Evolutionary conservation across 2,113 vertebrate species (phyloP).

Genomic region (Grus americana): DNA sequence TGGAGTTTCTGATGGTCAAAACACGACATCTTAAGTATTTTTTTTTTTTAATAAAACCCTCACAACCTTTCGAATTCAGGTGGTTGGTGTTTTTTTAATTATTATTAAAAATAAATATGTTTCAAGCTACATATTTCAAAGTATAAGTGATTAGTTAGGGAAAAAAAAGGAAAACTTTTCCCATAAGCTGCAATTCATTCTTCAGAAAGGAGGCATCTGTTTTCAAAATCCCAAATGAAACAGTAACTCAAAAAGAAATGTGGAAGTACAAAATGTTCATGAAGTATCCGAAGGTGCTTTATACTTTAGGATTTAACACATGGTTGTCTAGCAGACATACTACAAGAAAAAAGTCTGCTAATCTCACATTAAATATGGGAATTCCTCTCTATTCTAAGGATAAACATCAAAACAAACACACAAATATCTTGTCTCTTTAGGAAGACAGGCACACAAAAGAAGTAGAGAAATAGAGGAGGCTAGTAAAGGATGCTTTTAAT

Average conservation of each 20-base stretch:
- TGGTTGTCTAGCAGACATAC: neutral
- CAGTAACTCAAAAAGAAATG: neutral
- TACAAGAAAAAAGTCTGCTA: neutral
- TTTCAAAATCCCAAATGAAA: neutral
- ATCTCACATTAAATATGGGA: neutral
- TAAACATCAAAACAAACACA: neutral
- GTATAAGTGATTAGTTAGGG: neutral
- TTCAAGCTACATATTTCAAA: neutral
- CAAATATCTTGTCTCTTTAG: neutral
- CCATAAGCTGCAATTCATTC: neutral
- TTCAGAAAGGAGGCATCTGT: neutral
- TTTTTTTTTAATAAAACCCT: neutral
- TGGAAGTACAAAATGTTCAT: neutral
- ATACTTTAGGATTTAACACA: neutral
- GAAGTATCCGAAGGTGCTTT: neutral
- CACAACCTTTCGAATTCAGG: neutral
- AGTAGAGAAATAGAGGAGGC: neutral
- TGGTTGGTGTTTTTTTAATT: neutral
- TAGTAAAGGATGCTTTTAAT: neutral
- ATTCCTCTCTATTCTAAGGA: neutral
- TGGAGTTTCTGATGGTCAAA: neutral
- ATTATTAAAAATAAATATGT: neutral
- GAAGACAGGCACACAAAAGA: neutral
- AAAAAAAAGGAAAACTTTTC: neutral
- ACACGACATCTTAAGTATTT: neutral